These are phyloP conservation scores for Lochmaea capreae DNA, from an alignment of 2,888 invertebrate species.

Conservation along the genomic window DNA sequence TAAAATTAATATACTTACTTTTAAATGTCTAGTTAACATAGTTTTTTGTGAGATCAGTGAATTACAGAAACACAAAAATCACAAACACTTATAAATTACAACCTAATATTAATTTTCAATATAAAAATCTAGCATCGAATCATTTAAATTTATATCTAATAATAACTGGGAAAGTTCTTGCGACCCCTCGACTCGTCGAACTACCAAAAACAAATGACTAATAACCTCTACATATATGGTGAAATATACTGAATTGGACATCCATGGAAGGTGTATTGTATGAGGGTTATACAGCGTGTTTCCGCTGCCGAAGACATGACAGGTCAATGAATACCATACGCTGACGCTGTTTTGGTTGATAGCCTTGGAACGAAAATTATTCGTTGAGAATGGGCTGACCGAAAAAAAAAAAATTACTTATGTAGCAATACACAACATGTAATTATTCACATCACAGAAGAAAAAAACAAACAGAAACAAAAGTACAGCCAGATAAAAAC, in stretches of 20 bases:
- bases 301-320: constrained; percentile 51
- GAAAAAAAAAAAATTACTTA: constrained; percentile 15
- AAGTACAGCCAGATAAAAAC: neutral
- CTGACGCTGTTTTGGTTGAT: constrained; percentile 32
- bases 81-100: neutral
- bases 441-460: neutral
- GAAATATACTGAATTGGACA: constrained; percentile 47
- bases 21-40: constrained; percentile 2
- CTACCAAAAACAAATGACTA: constrained; percentile 38
- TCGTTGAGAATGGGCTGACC: constrained; percentile 27
- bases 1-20: neutral
- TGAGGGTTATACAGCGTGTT: constrained; percentile 56
- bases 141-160: neutral
- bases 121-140: constrained; percentile 5
- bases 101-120: neutral
- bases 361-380: constrained; percentile 49
- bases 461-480: neutral
- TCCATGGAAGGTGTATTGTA: constrained; percentile 51
- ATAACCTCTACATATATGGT: constrained; percentile 35
- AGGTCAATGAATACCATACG: constrained; percentile 51
- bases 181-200: constrained; percentile 19
- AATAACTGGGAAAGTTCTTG: neutral
- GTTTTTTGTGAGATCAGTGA: neutral
- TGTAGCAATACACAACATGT: neutral
- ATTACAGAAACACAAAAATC: constrained; percentile 6